These are phyloP conservation scores for Himalopsyche kuldschensis DNA, from an alignment of 2,888 invertebrate species.

Conservation along the genomic window DNA sequence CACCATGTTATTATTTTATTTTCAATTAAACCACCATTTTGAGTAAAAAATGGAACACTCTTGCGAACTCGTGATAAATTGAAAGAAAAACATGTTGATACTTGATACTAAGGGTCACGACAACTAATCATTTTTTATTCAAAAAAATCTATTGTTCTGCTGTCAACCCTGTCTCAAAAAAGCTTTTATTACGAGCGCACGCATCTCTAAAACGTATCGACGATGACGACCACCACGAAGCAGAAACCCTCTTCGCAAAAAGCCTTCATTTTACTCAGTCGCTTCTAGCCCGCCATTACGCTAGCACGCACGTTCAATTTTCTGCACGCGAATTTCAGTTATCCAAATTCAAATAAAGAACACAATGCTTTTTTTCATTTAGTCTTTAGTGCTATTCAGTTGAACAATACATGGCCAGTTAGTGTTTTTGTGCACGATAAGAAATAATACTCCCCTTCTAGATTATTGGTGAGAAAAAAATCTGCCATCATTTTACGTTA, in stretches of 20 bases:
- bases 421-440: background rate
- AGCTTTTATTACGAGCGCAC: constrained; percentile 8
- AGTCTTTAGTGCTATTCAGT: background rate
- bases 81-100: too few species aligned
- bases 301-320: constrained; percentile 25
- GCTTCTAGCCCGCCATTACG: constrained; percentile 32
- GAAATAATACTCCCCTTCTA: background rate
- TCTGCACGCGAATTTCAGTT: constrained; percentile 16
- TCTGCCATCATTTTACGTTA: background rate
- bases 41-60: too few species aligned
- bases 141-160: background rate
- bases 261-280: constrained; percentile 46
- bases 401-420: background rate
- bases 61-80: too few species aligned
- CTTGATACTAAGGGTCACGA: background rate
- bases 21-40: too few species aligned
- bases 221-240: background rate
- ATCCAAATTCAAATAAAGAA: background rate
- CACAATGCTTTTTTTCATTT: background rate
- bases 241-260: constrained; percentile 4
- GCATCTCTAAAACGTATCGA: constrained; percentile 20
- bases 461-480: background rate
- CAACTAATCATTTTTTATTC: background rate
- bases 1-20: too few species aligned
- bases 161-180: background rate